Percentiles rank a stretch among this genome's conserved stretches.
Evolutionary conservation across 1,140 invertebrate species (phyloP).

Genomic region (Calephelis nemesis): DNA sequence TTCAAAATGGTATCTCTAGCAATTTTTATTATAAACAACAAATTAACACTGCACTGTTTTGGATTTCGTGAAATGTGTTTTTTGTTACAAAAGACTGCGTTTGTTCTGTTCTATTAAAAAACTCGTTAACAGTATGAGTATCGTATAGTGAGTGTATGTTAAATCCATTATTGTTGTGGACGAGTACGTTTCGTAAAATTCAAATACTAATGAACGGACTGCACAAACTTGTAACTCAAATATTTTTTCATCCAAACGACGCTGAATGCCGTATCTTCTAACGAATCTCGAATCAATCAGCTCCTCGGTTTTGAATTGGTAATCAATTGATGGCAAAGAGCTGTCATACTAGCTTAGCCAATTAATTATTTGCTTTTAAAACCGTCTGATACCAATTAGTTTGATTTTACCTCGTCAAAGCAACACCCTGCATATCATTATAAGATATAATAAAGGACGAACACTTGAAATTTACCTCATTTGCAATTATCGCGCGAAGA

Average conservation of each 20-base stretch:
- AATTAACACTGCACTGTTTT: too few species aligned
- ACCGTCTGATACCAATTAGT: conserved; percentile 62
- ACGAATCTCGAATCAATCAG: conserved; percentile 61
- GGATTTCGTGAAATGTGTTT: too few species aligned
- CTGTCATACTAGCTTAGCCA: conserved; percentile 46
- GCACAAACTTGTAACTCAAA: conserved; percentile 26
- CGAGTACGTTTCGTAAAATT: conserved; percentile 3
- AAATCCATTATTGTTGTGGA: neutral
- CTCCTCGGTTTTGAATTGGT: conserved; percentile 67
- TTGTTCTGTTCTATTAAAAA: too few species aligned
- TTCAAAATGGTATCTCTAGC: too few species aligned
- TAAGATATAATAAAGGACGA: conserved; percentile 38
- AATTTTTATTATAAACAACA: too few species aligned
- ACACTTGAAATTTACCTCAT: conserved; percentile 8
- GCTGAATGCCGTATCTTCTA: conserved; percentile 56
- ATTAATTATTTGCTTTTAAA: conserved; percentile 52
- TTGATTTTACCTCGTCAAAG: conserved; percentile 33
- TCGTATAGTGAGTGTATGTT: too few species aligned
- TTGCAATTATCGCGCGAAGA: conserved; percentile 23
- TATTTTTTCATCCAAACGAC: conserved; percentile 26
- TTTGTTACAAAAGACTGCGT: neutral
- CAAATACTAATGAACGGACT: conserved; percentile 26
- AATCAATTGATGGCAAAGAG: conserved; percentile 73
- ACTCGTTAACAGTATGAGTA: too few species aligned
- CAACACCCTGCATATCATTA: conserved; percentile 43